Base-by-base conservation (phyloP, 2,888 invertebrate species). In the Aleiodes alternator region DNA sequence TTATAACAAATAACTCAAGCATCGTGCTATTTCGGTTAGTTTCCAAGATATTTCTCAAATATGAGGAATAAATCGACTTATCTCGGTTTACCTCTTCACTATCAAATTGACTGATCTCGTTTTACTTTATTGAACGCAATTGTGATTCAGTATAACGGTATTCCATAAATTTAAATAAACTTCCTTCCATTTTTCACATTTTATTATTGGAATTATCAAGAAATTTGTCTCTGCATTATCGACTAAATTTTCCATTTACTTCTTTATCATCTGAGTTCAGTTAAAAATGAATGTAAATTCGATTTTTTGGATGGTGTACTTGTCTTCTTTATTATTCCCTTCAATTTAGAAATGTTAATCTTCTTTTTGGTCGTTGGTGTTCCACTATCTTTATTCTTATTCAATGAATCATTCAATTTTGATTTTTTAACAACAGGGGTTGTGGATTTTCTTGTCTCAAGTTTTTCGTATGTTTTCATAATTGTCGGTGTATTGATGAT, bases 251-350 rank as follows among this genome's bases (percentile, higher is more conserved):
- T 16, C 14, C 0, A 55, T 55, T 55, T 55, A 6, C 55, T 55
- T 7, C 34, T 7, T 12, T 23, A 71, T 78, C 73, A 82, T 59
- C 78, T 74, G 48, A 89, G 78, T 72, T 87, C 86, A 77, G 83
- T 80, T 61, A 89, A 80, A 81, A 89, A 89, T 74, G 79, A 82
- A 31, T 81, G 83, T 14, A 89, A 80, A 75, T 82, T 85, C 43
- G 78, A 85, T 77, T 78, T 84, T 55, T 82, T 85, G 12, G 80
- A 75, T 12, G 82, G 78, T 12, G 78, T 80, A 9, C 73, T 72
- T 48, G 72, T 81, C 11, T 80, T 75, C 53, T 82, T 84, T 38
- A 89, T 79, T 5, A 85, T 79, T 69, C 80, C 81, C 78, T 84
- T 86, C 29, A 88, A 79, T 78, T 84, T 84, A 11, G 77, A 76